phyloP scores from a whole-genome alignment of 1,140 invertebrate genomes.

The Drosophila tristis region DNA sequence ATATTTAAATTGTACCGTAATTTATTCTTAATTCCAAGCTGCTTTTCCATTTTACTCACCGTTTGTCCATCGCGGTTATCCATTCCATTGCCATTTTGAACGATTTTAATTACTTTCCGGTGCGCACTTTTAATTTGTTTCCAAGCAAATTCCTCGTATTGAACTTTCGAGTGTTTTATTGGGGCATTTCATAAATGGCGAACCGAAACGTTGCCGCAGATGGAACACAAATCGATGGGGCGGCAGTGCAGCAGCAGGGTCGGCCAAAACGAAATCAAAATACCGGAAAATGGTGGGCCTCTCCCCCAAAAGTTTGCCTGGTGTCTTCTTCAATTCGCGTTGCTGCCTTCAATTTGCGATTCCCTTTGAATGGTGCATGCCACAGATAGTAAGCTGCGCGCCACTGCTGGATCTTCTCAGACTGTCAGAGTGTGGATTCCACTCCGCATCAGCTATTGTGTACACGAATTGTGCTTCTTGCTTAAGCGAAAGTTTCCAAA shows the following conservation, averaged over 20 bases:
- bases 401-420: constrained; percentile 5
- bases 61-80: constrained; percentile 85
- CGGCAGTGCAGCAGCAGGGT: constrained; percentile 26
- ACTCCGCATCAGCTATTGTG: constrained; percentile 2
- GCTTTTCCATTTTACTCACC: constrained; percentile 60
- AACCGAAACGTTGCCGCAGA: constrained; percentile 4
- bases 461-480: no score
- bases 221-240: constrained; percentile 30
- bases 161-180: constrained; percentile 1
- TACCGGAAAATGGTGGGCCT: constrained; percentile 46
- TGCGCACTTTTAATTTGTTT: constrained; percentile 5
- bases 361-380: constrained; percentile 31
- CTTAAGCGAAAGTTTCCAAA: constrained; percentile 7
- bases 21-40: neutral
- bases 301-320: constrained; percentile 21
- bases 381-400: constrained; percentile 9
- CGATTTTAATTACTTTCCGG: constrained; percentile 10
- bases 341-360: constrained; percentile 47
- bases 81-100: constrained; percentile 84
- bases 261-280: constrained; percentile 39
- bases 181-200: constrained; percentile 9
- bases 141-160: neutral
- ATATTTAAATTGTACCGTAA: neutral
- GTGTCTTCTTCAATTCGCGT: constrained; percentile 37
- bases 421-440: constrained; percentile 8